These are phyloP conservation scores for Alouatta palliata DNA, from an alignment of 2,113 vertebrate genomes.

Conservation along the genomic window DNA sequence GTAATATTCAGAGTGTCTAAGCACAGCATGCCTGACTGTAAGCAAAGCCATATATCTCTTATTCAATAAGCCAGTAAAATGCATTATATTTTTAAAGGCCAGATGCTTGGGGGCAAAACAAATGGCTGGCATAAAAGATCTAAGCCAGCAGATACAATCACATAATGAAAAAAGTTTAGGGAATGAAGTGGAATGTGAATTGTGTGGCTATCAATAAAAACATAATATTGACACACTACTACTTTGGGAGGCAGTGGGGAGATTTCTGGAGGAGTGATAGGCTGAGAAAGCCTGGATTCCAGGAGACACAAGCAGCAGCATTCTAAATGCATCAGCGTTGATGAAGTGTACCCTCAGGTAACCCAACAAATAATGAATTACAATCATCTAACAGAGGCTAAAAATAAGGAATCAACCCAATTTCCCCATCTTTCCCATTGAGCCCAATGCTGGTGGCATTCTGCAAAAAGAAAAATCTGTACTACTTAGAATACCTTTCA, in stretches of 20 bases:
- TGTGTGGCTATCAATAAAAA: constrained; percentile 50
- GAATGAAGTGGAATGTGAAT: background rate
- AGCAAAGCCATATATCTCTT: background rate
- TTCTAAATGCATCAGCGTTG: constrained; percentile 56
- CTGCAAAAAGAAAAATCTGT: background rate
- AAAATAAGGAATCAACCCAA: constrained; percentile 58
- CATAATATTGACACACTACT: background rate
- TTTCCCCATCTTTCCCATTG: constrained; percentile 33
- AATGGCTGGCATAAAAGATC: background rate
- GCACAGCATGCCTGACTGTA: background rate
- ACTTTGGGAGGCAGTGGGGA: background rate
- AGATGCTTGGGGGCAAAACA: constrained; percentile 7
- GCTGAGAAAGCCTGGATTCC: constrained; percentile 53
- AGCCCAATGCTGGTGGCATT: background rate
- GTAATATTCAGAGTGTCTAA: background rate
- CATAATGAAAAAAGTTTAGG: background rate
- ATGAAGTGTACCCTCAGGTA: constrained; percentile 54
- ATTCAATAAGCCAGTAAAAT: constrained; percentile 47
- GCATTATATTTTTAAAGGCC: constrained; percentile 40
- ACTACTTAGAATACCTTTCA: background rate
- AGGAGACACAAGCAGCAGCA: constrained; percentile 60
- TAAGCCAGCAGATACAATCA: constrained; percentile 44
- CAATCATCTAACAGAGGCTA: constrained; percentile 39
- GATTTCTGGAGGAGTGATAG: background rate
- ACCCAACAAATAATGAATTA: constrained; percentile 53